These are phyloP conservation scores for Promerops cafer DNA, from an alignment of 2,113 vertebrate species.

Conservation along the genomic window DNA sequence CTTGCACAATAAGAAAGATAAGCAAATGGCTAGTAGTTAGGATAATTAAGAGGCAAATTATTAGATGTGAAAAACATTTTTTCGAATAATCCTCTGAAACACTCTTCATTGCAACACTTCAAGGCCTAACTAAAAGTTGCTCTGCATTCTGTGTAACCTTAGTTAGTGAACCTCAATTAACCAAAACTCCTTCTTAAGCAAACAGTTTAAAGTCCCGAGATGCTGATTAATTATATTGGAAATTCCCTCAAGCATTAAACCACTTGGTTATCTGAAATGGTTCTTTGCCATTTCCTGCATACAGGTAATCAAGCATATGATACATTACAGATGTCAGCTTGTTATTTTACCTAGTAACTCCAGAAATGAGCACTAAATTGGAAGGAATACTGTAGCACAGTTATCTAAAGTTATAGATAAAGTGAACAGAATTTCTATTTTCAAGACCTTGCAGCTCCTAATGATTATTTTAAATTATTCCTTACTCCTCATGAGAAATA, in stretches of 20 bases:
- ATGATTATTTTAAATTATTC: constrained; percentile 2
- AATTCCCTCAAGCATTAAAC: background rate
- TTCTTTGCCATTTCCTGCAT: background rate
- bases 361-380: background rate
- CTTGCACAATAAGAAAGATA: background rate
- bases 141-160: background rate
- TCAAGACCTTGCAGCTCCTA: background rate
- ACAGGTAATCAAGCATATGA: background rate
- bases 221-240: background rate
- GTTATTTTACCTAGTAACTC: background rate
- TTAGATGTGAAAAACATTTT: background rate
- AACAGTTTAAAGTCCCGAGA: background rate
- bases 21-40: background rate
- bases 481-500: background rate
- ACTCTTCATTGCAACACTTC: background rate
- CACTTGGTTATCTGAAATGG: background rate
- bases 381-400: background rate
- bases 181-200: background rate
- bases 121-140: background rate
- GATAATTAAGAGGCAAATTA: background rate
- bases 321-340: background rate
- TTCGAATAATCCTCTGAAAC: background rate
- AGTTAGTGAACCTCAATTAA: background rate
- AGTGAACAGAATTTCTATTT: background rate
- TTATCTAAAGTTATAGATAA: background rate